Evolutionary conservation across 2,797 vertebrate genomes (phyloP).

Genomic region (Dendrocincla fuliginosa): DNA sequence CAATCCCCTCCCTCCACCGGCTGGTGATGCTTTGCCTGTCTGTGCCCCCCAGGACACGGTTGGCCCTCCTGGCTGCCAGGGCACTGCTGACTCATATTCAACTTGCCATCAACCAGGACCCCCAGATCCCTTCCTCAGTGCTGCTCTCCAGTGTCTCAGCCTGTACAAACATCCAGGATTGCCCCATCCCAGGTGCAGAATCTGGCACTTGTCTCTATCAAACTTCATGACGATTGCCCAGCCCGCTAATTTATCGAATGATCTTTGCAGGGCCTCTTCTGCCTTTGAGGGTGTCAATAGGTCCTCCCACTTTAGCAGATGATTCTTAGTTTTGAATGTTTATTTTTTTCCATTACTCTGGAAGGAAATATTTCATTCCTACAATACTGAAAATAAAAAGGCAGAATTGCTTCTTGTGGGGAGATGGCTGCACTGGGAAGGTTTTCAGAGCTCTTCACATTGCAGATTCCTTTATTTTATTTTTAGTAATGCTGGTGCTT

Average conservation of each 20-base stretch:
- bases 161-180: neutral
- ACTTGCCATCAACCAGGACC: fast-evolving
- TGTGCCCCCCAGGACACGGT: fast-evolving
- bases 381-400: neutral
- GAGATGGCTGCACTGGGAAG: neutral
- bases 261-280: neutral
- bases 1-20: fast-evolving
- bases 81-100: neutral
- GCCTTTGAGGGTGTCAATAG: neutral
- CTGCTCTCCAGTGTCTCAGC: neutral
- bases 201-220: neutral
- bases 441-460: neutral
- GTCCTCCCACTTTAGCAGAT: neutral
- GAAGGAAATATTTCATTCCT: neutral
- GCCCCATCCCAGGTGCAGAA: neutral
- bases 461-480: neutral
- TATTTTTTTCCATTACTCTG: neutral
- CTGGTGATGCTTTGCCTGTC: fast-evolving
- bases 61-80: neutral
- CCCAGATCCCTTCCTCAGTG: fast-evolving
- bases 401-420: neutral
- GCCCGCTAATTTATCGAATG: neutral
- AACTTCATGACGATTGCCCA: neutral
- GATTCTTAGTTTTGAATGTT: neutral
- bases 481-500: neutral